Conservation (phyloP, 2,888 invertebrate species). For the Perizoma affinitatum region DNA sequence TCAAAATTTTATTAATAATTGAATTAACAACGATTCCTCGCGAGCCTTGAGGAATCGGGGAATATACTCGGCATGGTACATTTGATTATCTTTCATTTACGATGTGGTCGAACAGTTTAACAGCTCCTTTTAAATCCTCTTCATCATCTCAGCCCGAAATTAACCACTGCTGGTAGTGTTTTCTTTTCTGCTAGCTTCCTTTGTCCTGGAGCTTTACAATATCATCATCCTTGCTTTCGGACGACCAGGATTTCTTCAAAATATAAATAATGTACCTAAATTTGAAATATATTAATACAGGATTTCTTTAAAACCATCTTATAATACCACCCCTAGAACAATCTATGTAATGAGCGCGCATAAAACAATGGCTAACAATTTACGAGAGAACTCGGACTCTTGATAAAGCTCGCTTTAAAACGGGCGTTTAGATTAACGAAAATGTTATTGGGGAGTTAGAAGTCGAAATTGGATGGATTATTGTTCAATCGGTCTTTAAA, state of each 20-base stretch:
- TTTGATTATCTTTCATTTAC: neutral
- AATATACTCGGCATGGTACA: no score
- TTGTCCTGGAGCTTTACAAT: no score
- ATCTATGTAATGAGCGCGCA: constrained; percentile 74
- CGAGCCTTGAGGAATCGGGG: no score
- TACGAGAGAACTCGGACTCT: constrained; percentile 67
- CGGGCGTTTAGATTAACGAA: constrained; percentile 64
- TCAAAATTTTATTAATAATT: no score
- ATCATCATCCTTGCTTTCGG: no score
- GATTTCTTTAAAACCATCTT: constrained; percentile 37
- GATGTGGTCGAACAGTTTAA: constrained; percentile 12
- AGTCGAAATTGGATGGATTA: constrained; percentile 40
- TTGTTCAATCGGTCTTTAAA: constrained; percentile 29
- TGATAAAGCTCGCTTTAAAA: constrained; percentile 67
- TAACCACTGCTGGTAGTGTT: no score
- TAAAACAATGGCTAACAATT: constrained; percentile 77
- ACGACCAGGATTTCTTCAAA: no score
- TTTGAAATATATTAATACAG: no score
- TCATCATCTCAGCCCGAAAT: no score
- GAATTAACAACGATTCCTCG: no score
- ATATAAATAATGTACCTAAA: no score
- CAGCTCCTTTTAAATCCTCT: constrained; percentile 19
- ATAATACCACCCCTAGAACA: constrained; percentile 65
- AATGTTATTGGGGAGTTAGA: constrained; percentile 50
- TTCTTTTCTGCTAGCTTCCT: no score